Evolutionary conservation across 2,888 invertebrate genomes (phyloP).

Genomic region (Nymphalis polychloros): DNA sequence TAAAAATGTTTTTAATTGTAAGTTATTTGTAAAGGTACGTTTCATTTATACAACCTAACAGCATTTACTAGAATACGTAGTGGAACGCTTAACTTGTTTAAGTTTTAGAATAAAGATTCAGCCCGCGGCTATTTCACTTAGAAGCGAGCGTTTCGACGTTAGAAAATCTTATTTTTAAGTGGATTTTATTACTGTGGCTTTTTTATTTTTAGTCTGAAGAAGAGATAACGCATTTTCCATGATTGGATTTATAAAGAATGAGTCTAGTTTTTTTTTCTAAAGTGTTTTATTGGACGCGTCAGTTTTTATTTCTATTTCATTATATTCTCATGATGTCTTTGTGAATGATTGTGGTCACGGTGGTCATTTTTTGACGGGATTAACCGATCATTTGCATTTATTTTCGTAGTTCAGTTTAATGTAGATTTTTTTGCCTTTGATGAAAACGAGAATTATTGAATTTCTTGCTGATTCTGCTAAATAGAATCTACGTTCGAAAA

Average conservation of each 20-base stretch:
- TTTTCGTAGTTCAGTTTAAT: background rate
- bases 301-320: background rate
- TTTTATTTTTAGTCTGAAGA: slow-evolving; percentile 1
- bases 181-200: slow-evolving; percentile 7
- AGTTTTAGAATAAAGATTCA: slow-evolving; percentile 16
- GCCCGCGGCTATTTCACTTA: slow-evolving; percentile 32
- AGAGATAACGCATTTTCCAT: slow-evolving; percentile 6
- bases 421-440: background rate
- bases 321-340: background rate
- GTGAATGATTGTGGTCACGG: too few relatives aligned
- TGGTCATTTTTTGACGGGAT: too few relatives aligned
- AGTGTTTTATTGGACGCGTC: background rate
- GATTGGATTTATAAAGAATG: slow-evolving; percentile 6
- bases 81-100: background rate
- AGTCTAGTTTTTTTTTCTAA: background rate
- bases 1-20: too few relatives aligned
- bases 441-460: background rate
- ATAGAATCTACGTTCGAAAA: too few relatives aligned
- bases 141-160: slow-evolving; percentile 13
- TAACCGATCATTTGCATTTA: too few relatives aligned
- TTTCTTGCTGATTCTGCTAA: too few relatives aligned
- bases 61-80: background rate
- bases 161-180: slow-evolving; percentile 11
- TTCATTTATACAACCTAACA: background rate
- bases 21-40: background rate